These are phyloP conservation scores for Chelmon rostratus DNA, from an alignment of 2,797 vertebrate genomes.

Conservation along the genomic window DNA sequence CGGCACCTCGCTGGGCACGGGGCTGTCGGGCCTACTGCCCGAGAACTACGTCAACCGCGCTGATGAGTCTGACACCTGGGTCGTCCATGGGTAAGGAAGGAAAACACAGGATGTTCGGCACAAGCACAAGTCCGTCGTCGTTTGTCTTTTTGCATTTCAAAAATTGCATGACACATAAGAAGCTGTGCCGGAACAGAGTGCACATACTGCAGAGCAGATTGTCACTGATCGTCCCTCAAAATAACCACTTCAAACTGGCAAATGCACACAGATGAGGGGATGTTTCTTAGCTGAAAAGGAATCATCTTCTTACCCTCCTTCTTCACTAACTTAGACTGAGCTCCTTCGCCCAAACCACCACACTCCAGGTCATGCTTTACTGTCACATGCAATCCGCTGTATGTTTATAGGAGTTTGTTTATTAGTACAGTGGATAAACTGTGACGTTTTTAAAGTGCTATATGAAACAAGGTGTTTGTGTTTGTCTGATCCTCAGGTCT, in stretches of 20 bases:
- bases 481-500: slow-evolving; percentile 84
- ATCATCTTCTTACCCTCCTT: background rate
- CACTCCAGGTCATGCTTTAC: background rate
- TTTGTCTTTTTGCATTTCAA: background rate
- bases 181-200: too few species aligned
- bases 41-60: slow-evolving; percentile 97
- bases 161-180: background rate
- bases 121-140: background rate
- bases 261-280: background rate
- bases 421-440: background rate
- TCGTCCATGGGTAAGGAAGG: slow-evolving; percentile 93
- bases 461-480: slow-evolving; percentile 13
- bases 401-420: background rate
- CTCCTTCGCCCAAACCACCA: background rate
- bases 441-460: background rate
- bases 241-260: background rate
- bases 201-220: background rate
- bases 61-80: slow-evolving; percentile 97
- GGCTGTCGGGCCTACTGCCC: slow-evolving; percentile 94
- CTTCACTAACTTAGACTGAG: background rate
- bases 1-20: slow-evolving; percentile 92
- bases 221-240: background rate
- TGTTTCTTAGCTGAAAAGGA: slow-evolving; percentile 13
- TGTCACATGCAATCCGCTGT: too few species aligned
- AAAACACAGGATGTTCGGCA: background rate